These are phyloP conservation scores for pig (Sus scrofa) DNA, from an alignment of 2,113 vertebrate species.

Conservation along the genomic window DNA sequence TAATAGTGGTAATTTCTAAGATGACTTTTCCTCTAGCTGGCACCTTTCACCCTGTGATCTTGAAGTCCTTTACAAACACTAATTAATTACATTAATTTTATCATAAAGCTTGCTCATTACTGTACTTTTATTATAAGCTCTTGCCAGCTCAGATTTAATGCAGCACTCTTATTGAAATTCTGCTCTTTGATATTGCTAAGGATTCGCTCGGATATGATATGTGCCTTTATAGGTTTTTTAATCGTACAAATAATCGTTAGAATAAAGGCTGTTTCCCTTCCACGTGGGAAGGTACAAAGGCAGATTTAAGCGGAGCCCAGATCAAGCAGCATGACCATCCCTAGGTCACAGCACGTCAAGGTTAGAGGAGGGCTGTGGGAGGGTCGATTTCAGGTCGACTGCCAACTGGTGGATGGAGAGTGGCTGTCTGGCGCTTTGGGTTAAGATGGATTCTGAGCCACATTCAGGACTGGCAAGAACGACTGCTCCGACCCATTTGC, in stretches of 20 bases:
- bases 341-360: rapidly evolving
- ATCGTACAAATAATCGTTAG: not conserved
- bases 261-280: not conserved
- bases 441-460: not conserved
- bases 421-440: not conserved
- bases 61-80: slow-evolving; percentile 83
- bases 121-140: slow-evolving; percentile 81
- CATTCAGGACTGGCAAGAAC: not conserved
- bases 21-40: slow-evolving; percentile 82
- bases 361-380: rapidly evolving
- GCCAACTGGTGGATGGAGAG: rapidly evolving
- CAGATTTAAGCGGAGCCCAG: not conserved
- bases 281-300: not conserved
- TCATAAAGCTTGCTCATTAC: slow-evolving; percentile 81
- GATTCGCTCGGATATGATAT: not conserved
- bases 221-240: not conserved
- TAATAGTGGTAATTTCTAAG: slow-evolving; percentile 82
- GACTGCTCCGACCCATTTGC: not conserved
- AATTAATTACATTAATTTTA: slow-evolving; percentile 85
- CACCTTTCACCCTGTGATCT: slow-evolving; percentile 83
- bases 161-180: slow-evolving; percentile 73
- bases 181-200: slow-evolving; percentile 64
- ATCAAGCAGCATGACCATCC: rapidly evolving
- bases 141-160: slow-evolving; percentile 78
- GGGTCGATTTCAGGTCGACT: rapidly evolving